Evolutionary conservation across 2,113 vertebrate genomes (phyloP).

Genomic region (Bubalus kerabau): DNA sequence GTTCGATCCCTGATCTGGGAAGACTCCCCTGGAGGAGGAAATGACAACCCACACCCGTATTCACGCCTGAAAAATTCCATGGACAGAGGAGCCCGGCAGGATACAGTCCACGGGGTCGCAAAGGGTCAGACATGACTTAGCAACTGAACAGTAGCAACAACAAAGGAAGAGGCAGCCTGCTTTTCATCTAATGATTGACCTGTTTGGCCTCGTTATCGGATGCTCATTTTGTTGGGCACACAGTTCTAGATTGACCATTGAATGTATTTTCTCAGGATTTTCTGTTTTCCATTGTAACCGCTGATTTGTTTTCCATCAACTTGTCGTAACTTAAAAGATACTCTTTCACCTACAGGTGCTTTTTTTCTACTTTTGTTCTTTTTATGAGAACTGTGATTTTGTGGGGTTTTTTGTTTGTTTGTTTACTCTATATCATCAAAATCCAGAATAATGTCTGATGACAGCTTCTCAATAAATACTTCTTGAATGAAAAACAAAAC

Average conservation of each 20-base stretch:
- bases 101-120: accelerated
- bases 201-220: accelerated
- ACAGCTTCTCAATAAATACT: background rate
- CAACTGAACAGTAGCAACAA: accelerated
- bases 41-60: background rate
- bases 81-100: background rate
- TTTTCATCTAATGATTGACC: accelerated
- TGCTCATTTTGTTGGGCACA: accelerated
- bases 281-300: background rate
- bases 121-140: background rate
- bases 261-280: background rate
- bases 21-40: background rate
- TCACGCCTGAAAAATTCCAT: background rate
- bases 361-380: background rate
- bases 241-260: background rate
- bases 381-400: background rate
- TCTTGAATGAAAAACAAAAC: background rate
- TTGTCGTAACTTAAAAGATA: background rate
- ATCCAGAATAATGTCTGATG: background rate
- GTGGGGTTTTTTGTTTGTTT: background rate
- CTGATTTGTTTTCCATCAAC: background rate
- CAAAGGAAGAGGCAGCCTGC: background rate
- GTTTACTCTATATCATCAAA: background rate
- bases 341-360: background rate
- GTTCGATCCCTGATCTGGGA: background rate